phyloP scores from a whole-genome alignment of 2,888 invertebrate genomes.

The Cartodere bifasciata region DNA sequence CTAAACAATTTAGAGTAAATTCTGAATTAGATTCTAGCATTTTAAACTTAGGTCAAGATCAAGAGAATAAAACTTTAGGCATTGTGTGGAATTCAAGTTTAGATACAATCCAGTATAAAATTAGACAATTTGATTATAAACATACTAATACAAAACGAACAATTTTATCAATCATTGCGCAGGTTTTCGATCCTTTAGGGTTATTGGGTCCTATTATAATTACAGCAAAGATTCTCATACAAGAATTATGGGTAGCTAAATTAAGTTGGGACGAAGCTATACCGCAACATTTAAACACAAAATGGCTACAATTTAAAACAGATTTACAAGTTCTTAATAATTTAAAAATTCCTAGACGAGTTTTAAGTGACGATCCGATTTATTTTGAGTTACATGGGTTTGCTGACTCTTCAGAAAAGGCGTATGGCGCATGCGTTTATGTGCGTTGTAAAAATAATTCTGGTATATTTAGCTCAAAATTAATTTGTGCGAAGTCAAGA shows the following conservation, averaged over 20 bases:
- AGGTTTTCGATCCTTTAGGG: slow-evolving; percentile 11
- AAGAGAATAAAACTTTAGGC: slow-evolving; percentile 10
- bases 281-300: background rate
- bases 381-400: background rate
- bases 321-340: background rate
- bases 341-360: slow-evolving; percentile 1
- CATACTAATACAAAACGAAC: slow-evolving; percentile 5
- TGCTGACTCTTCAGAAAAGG: slow-evolving; percentile 3
- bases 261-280: slow-evolving; percentile 3
- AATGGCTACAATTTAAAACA: background rate
- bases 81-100: slow-evolving; percentile 8
- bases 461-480: no score
- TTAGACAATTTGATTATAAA: background rate
- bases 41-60: background rate
- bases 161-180: slow-evolving; percentile 6
- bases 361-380: background rate
- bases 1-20: background rate
- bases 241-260: slow-evolving; percentile 3
- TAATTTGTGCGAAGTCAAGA: no score
- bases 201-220: slow-evolving; percentile 6
- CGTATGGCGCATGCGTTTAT: slow-evolving; percentile 6
- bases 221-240: slow-evolving; percentile 4
- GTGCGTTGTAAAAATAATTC: no score
- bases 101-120: slow-evolving; percentile 9
- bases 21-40: background rate